Evolutionary conservation across 37 sponge, comb jelly and placozoan species (phyloP).

Genomic region (Cladorhizidae sp.): DNA sequence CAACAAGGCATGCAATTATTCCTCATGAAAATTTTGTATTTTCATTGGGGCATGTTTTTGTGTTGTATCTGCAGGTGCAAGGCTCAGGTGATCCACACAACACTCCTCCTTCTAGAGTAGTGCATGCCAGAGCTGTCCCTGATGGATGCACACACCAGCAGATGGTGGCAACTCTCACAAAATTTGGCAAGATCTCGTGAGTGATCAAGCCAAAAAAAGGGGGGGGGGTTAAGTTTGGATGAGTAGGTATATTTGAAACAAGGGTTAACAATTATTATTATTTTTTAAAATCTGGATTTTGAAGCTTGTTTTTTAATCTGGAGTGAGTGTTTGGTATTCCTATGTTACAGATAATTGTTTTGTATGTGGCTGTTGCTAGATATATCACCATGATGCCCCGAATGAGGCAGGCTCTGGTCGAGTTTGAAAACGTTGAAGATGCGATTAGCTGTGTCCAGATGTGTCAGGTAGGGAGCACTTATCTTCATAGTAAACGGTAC

Average conservation of each 20-base stretch:
- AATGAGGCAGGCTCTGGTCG: slow-evolving; percentile 85
- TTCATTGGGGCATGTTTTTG: background rate
- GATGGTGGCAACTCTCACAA: slow-evolving; percentile 56
- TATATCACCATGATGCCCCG: slow-evolving; percentile 93
- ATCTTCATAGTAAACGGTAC: background rate
- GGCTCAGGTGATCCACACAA: slow-evolving; percentile 78
- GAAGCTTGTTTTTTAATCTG: no score
- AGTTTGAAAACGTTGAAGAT: slow-evolving; percentile 82
- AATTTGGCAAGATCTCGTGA: slow-evolving; percentile 86
- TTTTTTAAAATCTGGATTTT: no score
- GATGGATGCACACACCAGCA: slow-evolving; percentile 85
- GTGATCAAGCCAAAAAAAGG: background rate
- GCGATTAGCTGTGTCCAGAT: slow-evolving; percentile 71
- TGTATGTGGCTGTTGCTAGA: slow-evolving; percentile 2
- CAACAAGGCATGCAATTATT: background rate
- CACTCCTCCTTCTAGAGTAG: slow-evolving; percentile 85
- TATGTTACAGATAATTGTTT: no score
- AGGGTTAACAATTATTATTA: no score
- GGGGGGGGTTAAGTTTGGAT: no score
- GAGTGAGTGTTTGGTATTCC: no score
- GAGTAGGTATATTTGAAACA: no score
- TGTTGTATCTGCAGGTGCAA: slow-evolving; percentile 15
- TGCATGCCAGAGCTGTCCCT: slow-evolving; percentile 90
- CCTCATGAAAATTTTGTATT: background rate
- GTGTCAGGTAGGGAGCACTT: slow-evolving; percentile 41